Conservation (phyloP, 2,797 vertebrate genomes). For the Melanotaenia trifasciata region DNA sequence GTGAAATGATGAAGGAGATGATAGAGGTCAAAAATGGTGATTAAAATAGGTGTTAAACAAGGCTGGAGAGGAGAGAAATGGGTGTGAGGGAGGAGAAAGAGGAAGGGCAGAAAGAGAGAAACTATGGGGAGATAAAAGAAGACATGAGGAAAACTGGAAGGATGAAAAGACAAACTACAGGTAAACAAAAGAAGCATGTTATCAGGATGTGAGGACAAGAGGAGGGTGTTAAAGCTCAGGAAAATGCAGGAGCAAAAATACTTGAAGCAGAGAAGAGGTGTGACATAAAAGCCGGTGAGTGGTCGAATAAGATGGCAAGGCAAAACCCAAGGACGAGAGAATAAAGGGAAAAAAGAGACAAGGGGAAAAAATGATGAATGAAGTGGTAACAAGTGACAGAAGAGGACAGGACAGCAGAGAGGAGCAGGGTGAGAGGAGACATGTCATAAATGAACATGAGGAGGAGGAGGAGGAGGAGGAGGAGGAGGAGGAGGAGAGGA, state of each 20-base stretch:
- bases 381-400: slow-evolving; percentile 8
- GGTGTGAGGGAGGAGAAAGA: background rate
- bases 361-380: background rate
- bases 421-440: background rate
- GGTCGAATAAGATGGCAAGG: background rate
- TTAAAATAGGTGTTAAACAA: background rate
- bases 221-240: background rate
- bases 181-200: background rate
- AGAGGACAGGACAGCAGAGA: background rate
- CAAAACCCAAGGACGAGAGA: background rate
- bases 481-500: slow-evolving; percentile 11
- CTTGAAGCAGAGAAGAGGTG: slow-evolving; percentile 6
- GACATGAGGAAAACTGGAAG: background rate
- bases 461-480: slow-evolving; percentile 14
- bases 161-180: background rate
- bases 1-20: background rate
- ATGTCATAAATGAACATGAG: background rate
- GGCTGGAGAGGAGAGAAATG: background rate
- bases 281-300: background rate
- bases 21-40: background rate
- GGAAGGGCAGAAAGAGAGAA: background rate
- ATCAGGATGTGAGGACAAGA: background rate
- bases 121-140: background rate
- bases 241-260: background rate
- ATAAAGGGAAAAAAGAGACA: background rate